Evolutionary conservation across 2,113 vertebrate species (phyloP).

Genomic region (Gallinago undulata): DNA sequence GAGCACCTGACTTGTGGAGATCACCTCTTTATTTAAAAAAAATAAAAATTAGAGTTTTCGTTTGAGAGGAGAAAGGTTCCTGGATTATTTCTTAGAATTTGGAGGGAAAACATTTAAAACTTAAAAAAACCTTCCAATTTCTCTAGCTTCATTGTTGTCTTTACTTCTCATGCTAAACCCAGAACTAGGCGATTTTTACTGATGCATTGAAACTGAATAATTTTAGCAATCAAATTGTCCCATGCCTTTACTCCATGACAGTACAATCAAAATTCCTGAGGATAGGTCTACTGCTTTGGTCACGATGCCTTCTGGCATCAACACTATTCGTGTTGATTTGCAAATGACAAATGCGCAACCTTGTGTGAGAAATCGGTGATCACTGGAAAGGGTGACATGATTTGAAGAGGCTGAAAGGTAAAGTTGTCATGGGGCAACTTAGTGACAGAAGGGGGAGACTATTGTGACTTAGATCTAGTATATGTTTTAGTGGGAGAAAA

Average conservation of each 20-base stretch:
- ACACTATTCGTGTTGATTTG: rapidly evolving
- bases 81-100: neutral
- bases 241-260: neutral
- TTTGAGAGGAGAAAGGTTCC: neutral
- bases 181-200: neutral
- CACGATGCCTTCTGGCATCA: neutral
- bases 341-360: neutral
- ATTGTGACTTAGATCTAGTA: neutral
- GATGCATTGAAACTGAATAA: neutral
- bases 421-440: neutral
- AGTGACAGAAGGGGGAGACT: neutral
- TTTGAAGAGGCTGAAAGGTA: neutral
- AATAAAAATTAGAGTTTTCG: neutral
- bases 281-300: neutral
- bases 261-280: neutral
- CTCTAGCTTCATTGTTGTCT: neutral
- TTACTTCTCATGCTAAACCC: neutral
- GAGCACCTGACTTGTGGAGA: neutral
- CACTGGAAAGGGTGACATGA: neutral
- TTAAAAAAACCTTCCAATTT: neutral
- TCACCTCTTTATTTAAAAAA: neutral
- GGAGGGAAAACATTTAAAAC: neutral
- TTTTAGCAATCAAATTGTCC: neutral
- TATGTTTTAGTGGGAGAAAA: neutral
- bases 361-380: neutral